Conservation (phyloP, 1,140 invertebrate species). For the Sycophaga agraensis region DNA sequence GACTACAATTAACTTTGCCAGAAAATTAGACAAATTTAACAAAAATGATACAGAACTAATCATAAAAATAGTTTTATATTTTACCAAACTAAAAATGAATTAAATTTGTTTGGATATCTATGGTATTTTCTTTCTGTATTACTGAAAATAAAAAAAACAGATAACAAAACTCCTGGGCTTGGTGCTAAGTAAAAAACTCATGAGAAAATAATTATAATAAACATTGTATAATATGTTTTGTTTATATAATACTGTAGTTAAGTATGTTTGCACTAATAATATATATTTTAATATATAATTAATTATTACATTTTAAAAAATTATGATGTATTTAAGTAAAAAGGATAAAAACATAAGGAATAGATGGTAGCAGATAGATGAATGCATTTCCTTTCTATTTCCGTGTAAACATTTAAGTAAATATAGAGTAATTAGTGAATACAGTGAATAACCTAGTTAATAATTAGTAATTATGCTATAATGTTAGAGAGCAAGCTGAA, state of each 20-base stretch:
- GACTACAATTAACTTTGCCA: too few species aligned
- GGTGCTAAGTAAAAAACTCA: constrained; percentile 25
- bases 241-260: too few species aligned
- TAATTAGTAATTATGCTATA: too few species aligned
- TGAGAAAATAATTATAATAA: not conserved
- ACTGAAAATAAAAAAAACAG: constrained; percentile 35
- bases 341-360: too few species aligned
- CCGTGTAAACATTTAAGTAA: too few species aligned
- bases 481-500: too few species aligned
- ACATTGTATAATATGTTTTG: not conserved
- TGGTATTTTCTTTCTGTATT: constrained; percentile 50
- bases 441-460: too few species aligned
- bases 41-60: not conserved
- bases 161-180: constrained; percentile 39
- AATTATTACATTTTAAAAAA: too few species aligned
- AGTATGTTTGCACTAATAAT: not conserved
- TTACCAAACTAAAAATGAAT: not conserved
- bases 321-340: too few species aligned
- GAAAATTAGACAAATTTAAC: not conserved
- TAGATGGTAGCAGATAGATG: not conserved
- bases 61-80: not conserved
- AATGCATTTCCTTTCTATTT: not conserved
- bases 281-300: too few species aligned
- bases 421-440: too few species aligned
- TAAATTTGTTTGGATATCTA: constrained; percentile 32